These are phyloP conservation scores for Microplitis mediator DNA, from an alignment of 1,140 invertebrate species.

Conservation along the genomic window DNA sequence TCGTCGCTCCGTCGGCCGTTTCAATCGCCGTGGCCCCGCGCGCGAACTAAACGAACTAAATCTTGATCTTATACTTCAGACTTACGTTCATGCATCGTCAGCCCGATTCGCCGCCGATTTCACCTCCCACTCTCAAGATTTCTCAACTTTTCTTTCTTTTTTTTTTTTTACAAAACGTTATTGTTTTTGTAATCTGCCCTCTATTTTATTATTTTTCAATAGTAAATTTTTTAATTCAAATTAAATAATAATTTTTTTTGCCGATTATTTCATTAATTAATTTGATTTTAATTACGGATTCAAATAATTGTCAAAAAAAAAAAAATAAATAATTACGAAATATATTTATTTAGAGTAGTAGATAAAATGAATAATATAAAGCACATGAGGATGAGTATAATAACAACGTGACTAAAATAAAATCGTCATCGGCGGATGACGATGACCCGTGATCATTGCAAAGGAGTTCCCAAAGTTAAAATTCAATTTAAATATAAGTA, in stretches of 20 bases:
- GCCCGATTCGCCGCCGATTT: constrained; percentile 38
- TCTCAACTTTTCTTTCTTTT: neutral
- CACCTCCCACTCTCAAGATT: constrained; percentile 28
- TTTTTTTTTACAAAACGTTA: too few species aligned
- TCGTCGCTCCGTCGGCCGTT: constrained; percentile 44
- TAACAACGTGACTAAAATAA: neutral
- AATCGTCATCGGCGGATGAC: constrained; percentile 15
- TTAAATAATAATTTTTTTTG: too few species aligned
- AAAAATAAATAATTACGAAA: too few species aligned
- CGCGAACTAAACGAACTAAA: constrained; percentile 62
- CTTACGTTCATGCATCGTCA: constrained; percentile 36
- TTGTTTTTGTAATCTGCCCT: too few species aligned
- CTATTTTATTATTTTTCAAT: neutral
- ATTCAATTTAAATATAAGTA: neutral
- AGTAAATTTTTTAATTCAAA: too few species aligned
- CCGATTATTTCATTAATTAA: too few species aligned
- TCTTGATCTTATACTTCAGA: constrained; percentile 44
- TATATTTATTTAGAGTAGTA: too few species aligned
- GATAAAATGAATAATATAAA: neutral
- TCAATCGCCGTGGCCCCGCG: constrained; percentile 61
- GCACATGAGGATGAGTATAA: constrained; percentile 7
- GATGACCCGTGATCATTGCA: constrained; percentile 11
- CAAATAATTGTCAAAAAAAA: too few species aligned
- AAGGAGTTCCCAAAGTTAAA: neutral
- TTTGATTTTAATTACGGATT: too few species aligned